phyloP scores from a whole-genome alignment of 1,140 invertebrate genomes.

The Saccostrea glomerata region DNA sequence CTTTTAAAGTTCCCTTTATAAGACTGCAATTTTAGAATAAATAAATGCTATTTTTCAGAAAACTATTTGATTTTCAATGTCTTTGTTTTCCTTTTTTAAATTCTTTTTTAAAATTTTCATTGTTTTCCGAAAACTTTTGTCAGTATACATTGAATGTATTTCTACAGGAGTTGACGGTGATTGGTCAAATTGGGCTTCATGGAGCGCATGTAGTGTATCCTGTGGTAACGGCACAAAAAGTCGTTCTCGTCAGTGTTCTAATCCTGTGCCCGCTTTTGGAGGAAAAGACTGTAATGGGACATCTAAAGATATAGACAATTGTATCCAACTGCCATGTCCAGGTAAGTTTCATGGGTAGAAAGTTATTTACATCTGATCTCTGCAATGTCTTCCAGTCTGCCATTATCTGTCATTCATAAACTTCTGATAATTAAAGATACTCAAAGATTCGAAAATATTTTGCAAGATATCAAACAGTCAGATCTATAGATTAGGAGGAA shows the following conservation, averaged over 20 bases:
- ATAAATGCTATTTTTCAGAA: not conserved
- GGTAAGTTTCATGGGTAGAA: not conserved
- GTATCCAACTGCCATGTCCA: not conserved
- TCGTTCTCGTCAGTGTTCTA: constrained; percentile 4
- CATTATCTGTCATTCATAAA: too few species aligned
- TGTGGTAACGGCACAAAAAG: constrained; percentile 1
- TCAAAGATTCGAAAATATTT: too few species aligned
- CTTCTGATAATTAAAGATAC: too few species aligned
- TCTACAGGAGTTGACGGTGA: constrained; percentile 7
- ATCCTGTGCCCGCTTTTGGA: not conserved
- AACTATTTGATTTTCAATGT: not conserved
- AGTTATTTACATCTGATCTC: too few species aligned
- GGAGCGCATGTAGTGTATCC: constrained; percentile 12
- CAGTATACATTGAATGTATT: not conserved
- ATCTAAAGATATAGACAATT: not conserved
- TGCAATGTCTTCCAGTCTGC: too few species aligned
- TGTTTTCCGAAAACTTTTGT: too few species aligned
- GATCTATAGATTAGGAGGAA: too few species aligned
- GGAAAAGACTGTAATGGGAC: constrained; percentile 15
- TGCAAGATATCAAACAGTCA: too few species aligned
- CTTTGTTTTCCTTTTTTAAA: not conserved
- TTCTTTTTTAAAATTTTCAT: too few species aligned
- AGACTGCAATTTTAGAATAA: not conserved
- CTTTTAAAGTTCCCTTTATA: too few species aligned
- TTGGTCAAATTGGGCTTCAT: not conserved